Percentiles rank a stretch among this genome's conserved stretches.
phyloP scores from a whole-genome alignment of 2,797 vertebrate genomes.

The Anniella stebbinsi region DNA sequence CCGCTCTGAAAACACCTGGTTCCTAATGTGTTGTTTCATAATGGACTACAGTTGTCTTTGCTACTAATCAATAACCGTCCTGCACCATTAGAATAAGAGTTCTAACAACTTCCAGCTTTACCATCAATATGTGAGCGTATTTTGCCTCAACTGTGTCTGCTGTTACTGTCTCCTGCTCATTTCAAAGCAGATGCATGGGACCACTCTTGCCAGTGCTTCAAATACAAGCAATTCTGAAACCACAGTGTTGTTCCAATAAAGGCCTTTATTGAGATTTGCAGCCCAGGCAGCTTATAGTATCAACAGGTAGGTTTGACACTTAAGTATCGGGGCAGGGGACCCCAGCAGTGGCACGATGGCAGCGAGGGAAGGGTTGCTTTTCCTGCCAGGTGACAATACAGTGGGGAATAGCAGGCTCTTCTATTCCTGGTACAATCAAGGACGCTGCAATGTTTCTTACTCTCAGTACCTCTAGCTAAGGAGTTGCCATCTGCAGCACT shows the following conservation, averaged over 20 bases:
- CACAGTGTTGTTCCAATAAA: slow-evolving; percentile 58
- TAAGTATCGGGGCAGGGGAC: slow-evolving; percentile 48
- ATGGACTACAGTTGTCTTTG: not conserved
- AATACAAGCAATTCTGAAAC: slow-evolving; percentile 45
- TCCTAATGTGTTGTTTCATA: slow-evolving; percentile 40
- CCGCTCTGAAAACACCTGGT: not conserved
- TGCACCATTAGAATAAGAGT: slow-evolving; percentile 3
- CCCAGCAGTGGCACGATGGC: not conserved
- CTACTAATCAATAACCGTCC: slow-evolving; percentile 53
- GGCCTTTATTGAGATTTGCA: slow-evolving; percentile 71
- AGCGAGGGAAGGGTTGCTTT: slow-evolving; percentile 28
- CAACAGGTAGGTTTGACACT: slow-evolving; percentile 25
- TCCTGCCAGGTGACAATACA: slow-evolving; percentile 42
- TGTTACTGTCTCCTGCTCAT: not conserved
- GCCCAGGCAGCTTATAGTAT: slow-evolving; percentile 59
- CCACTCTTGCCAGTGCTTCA: slow-evolving; percentile 6
- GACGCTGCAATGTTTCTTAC: not conserved
- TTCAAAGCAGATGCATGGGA: not conserved
- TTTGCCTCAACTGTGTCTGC: not conserved
- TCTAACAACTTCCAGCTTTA: slow-evolving; percentile 27
- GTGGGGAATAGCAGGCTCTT: slow-evolving; percentile 8
- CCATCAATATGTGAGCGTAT: not conserved
- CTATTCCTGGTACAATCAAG: slow-evolving; percentile 28
- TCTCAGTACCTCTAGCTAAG: slow-evolving; percentile 27
- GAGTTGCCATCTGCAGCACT: not conserved